Conservation (phyloP, 2,888 invertebrate genomes). For the Agonopterix alstromeriana region DNA sequence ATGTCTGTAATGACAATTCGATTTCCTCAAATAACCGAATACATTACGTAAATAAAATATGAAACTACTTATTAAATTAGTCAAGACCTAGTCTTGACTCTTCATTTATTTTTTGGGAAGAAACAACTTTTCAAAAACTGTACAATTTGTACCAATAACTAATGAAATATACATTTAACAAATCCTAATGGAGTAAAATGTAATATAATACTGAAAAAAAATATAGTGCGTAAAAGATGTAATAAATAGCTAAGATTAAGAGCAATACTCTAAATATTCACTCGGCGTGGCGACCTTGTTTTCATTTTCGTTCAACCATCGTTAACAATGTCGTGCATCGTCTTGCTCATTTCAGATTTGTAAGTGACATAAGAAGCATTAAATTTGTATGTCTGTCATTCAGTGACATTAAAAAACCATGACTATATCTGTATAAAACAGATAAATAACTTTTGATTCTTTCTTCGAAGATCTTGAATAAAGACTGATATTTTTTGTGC, state of each 20-base stretch:
- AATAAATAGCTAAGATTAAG: not conserved
- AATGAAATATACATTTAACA: no score
- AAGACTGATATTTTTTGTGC: no score
- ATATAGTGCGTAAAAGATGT: not conserved
- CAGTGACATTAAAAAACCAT: no score
- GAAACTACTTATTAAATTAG: conserved; percentile 11
- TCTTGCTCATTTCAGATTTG: conserved; percentile 33
- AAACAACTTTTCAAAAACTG: no score
- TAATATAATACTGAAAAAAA: not conserved
- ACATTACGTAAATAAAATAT: no score
- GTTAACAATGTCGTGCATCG: conserved; percentile 19
- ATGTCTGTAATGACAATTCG: no score
- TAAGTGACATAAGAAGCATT: conserved; percentile 38
- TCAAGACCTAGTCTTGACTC: conserved; percentile 47
- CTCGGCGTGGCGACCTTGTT: conserved; percentile 65
- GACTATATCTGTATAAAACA: no score
- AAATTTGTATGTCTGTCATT: not conserved
- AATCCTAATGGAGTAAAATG: not conserved
- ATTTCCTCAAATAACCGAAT: no score
- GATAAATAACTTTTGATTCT: no score
- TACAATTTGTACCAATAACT: no score
- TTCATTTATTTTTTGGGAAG: conserved; percentile 49
- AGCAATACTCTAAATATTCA: conserved; percentile 43
- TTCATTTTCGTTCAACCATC: conserved; percentile 58
- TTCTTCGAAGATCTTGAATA: no score